Evolutionary conservation across 2,888 invertebrate species (phyloP), one percentile per base, ranked within the genome.

Genomic region (Prenolepis imparis): DNA sequence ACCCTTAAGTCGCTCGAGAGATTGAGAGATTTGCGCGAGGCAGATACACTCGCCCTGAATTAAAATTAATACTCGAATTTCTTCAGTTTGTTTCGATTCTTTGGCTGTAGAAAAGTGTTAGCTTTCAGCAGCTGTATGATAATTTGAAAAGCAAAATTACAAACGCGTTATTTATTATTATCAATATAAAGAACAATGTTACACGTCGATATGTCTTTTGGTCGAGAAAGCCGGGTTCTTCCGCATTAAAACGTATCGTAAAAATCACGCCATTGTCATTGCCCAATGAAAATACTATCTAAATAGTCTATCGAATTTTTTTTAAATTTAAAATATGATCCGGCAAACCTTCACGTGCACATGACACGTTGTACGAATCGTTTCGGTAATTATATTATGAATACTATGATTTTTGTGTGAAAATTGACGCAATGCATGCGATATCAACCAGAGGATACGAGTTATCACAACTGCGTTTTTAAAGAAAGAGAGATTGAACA

Each of bases 191-290:
- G 28, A 66, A 9, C 11, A 63, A 24, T n/a, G 64, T 77, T 66
- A 15, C 5, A n/a, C 41, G 11, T 67, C 63, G 48, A 74, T 24
- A 32, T 41, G 24, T 66, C n/a, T 24, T 55, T 36, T 36, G 36
- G 64, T 77, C 41, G n/a, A 64, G 55, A 55, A 77, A 66, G 41
- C 21, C 24, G n/a, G 39, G 9, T 18, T 57, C 28, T 57, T 67
- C 1, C 39, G 21, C 18, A 52, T 59, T 41, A 86, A 89, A 84
- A 80, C 63, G 24, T 85, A 78, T 78, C 74, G 21, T 61, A 57
- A 64, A 88, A 64, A 88, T 89, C 87, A 89, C 88, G 88, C 88
- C 87, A 89, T 88, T 88, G 88, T 88, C 85, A 77, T 87, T 88
- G 44, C 28, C 66, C 59, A 21, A 44, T 57, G 1, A 64, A 77